phyloP scores from a whole-genome alignment of 2,797 vertebrate genomes.

The Oryzias sinensis region DNA sequence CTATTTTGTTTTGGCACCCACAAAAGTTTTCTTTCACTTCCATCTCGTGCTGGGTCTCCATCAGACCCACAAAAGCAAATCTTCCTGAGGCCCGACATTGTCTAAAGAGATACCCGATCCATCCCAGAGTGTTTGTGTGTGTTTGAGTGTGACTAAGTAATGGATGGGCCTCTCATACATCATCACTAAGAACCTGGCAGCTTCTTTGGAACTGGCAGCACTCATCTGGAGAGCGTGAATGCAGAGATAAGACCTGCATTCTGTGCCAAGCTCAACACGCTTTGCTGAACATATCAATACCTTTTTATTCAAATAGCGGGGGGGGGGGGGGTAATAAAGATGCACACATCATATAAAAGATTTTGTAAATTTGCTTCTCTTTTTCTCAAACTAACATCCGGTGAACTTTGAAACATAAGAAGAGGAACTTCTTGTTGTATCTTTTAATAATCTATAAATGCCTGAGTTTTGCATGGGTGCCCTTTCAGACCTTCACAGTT shows the following conservation, averaged over 20 bases:
- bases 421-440: conserved; percentile 13
- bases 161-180: conserved; percentile 51
- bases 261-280: too few species aligned
- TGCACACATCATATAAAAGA: background rate
- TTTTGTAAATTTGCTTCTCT: background rate
- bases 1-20: background rate
- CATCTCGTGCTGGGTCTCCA: conserved; percentile 11
- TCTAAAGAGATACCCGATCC: conserved; percentile 59
- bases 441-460: conserved; percentile 38
- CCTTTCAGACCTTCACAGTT: conserved; percentile 27
- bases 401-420: background rate
- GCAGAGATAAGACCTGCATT: conserved; percentile 7
- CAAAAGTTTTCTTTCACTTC: conserved; percentile 18
- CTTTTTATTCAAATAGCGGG: too few species aligned
- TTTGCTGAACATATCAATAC: too few species aligned
- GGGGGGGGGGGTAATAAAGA: too few species aligned
- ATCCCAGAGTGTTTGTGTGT: conserved; percentile 14
- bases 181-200: conserved; percentile 41
- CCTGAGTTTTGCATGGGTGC: conserved; percentile 44
- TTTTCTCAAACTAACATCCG: conserved; percentile 4
- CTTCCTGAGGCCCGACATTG: conserved; percentile 46
- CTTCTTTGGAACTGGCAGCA: conserved; percentile 16
- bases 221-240: conserved; percentile 9
- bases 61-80: conserved; percentile 34
- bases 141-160: conserved; percentile 36